phyloP scores from a whole-genome alignment of 1,140 invertebrate species.

The Acromyrmex heyeri region DNA sequence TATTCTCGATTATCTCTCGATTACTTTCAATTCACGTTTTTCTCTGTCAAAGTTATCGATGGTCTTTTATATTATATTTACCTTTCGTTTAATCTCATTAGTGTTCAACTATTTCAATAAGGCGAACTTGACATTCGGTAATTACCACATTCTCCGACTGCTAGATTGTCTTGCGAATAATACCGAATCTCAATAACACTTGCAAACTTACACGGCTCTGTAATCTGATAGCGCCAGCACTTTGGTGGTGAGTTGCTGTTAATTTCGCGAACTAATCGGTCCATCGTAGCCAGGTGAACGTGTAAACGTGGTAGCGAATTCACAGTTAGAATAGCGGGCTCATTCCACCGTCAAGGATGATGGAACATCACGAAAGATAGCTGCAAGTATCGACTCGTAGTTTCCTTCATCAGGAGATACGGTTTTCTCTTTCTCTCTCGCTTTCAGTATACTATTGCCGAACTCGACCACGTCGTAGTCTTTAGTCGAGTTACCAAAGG shows the following conservation, averaged over 20 bases:
- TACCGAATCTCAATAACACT: slow-evolving; percentile 43
- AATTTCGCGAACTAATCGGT: slow-evolving; percentile 58
- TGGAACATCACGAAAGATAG: slow-evolving; percentile 28
- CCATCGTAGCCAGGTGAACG: slow-evolving; percentile 35
- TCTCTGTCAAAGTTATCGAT: neutral
- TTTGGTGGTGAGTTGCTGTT: slow-evolving; percentile 40
- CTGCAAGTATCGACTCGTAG: slow-evolving; percentile 8
- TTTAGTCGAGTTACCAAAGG: slow-evolving; percentile 67
- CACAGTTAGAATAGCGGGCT: slow-evolving; percentile 5
- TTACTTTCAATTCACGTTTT: neutral
- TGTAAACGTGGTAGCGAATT: slow-evolving; percentile 34
- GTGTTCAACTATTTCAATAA: neutral
- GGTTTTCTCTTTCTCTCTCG: slow-evolving; percentile 17
- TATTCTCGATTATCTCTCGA: neutral
- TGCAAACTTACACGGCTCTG: slow-evolving; percentile 48
- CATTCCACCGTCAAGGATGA: neutral
- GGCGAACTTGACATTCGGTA: slow-evolving; percentile 24
- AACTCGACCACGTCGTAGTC: slow-evolving; percentile 46
- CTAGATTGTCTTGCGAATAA: slow-evolving; percentile 40
- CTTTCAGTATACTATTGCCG: neutral
- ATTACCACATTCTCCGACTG: slow-evolving; percentile 38
- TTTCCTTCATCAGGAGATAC: neutral
- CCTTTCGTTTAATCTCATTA: neutral
- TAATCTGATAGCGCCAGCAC: slow-evolving; percentile 33
- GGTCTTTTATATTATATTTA: neutral